Evolutionary conservation across 2,888 invertebrate species (phyloP).

Genomic region (Phortica okadai): DNA sequence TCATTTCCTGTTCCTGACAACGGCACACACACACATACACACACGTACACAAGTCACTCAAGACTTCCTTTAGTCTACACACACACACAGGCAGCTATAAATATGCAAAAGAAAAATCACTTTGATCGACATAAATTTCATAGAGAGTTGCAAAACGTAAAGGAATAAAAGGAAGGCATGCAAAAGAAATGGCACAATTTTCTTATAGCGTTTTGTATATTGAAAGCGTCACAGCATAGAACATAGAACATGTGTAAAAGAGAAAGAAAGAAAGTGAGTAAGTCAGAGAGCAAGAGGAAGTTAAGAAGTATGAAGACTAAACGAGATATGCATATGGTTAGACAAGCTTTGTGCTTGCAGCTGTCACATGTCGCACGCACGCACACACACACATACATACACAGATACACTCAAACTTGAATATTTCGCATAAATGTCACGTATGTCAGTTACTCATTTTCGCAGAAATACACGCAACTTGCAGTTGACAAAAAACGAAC

Average conservation of each 20-base stretch:
- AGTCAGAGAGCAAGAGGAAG: too few relatives aligned
- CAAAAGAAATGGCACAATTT: not conserved
- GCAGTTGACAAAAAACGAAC: slow-evolving; percentile 38
- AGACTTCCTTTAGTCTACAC: slow-evolving; percentile 13
- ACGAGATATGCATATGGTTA: not conserved
- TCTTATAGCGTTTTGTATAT: not conserved
- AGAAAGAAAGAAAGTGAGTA: too few relatives aligned
- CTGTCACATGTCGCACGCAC: slow-evolving; percentile 65
- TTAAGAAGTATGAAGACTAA: too few relatives aligned
- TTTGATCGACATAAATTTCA: slow-evolving; percentile 26
- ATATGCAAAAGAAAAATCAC: slow-evolving; percentile 26
- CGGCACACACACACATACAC: slow-evolving; percentile 33
- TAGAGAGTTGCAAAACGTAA: not conserved
- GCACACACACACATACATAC: slow-evolving; percentile 40
- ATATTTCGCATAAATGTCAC: slow-evolving; percentile 75
- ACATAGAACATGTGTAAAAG: too few relatives aligned
- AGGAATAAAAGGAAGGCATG: not conserved
- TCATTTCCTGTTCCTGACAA: slow-evolving; percentile 27
- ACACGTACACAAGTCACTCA: slow-evolving; percentile 45
- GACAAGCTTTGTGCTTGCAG: slow-evolving; percentile 52
- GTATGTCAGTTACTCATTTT: slow-evolving; percentile 73
- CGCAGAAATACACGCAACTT: slow-evolving; percentile 58
- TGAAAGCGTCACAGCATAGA: not conserved
- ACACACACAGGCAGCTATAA: not conserved
- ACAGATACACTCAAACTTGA: slow-evolving; percentile 34